A percentile compares a stretch with the other conserved stretches of the same genome.
phyloP scores from a whole-genome alignment of 2,113 vertebrate genomes.

The Lipotes vexillifer region DNA sequence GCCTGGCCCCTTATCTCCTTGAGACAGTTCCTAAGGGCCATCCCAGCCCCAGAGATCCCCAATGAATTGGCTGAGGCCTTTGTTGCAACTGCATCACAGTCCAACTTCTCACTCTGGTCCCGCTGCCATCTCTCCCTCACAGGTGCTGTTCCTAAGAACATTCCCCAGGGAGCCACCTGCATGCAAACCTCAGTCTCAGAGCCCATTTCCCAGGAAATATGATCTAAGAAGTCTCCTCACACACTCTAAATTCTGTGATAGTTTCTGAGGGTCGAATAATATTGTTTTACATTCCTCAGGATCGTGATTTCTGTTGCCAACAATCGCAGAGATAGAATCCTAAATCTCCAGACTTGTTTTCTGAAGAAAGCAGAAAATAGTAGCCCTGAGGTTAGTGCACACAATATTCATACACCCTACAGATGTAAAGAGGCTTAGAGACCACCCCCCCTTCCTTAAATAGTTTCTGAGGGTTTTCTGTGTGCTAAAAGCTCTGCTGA shows the following conservation, averaged over 20 bases:
- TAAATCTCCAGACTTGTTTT: neutral
- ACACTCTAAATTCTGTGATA: neutral
- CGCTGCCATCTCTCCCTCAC: neutral
- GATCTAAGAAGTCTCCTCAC: neutral
- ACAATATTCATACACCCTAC: neutral
- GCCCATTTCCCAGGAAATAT: neutral
- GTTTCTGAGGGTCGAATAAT: neutral
- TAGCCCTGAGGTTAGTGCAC: neutral
- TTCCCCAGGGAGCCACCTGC: neutral
- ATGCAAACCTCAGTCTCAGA: neutral
- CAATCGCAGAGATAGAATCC: neutral
- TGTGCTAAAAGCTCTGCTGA: neutral
- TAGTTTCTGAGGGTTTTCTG: neutral
- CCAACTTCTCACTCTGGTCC: neutral
- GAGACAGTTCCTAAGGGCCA: neutral
- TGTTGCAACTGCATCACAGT: neutral
- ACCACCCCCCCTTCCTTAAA: accelerated
- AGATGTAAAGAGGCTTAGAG: no score
- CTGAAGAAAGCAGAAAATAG: neutral
- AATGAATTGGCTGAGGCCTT: neutral
- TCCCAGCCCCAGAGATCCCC: neutral
- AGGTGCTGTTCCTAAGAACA: neutral
- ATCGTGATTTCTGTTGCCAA: neutral
- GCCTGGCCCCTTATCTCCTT: neutral
- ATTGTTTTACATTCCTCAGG: neutral